Evolutionary conservation across 2,797 vertebrate species (phyloP), one percentile per base, ranked within the genome.

Genomic region (Oceanodroma leucorhoa): DNA sequence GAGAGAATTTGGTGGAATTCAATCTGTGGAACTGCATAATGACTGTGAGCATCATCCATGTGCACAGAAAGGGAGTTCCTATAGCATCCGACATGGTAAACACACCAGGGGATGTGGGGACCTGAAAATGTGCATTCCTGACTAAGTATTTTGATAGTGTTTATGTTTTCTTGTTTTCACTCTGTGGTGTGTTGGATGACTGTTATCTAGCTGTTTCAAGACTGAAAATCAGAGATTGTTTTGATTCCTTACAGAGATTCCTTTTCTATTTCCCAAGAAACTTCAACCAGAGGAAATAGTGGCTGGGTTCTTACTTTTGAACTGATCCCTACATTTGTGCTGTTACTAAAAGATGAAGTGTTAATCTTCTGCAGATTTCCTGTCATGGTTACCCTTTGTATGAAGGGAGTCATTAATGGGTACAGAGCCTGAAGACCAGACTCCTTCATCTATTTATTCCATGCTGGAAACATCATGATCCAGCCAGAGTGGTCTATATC

Each of bases 141-240:
- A 90, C 65, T n/a, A 91, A 89, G 34, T 32, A 73, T 72, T 92
- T 91, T 62, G 71, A 19, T 65, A 34, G 43, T 92, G 82, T 96
- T 93, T 91, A 34, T 65, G 51, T 30, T 83, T 83, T 73, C 70
- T 87, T 38, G 21, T 76, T 88, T 88, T 69, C 24, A 40, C 13
- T 34, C 41, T n/a, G 16, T 26, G 50, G n/a, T 46, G 32, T 78
- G 36, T 83, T 61, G 29, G 57, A 62, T 66, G 45, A n/a, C 78
- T 73, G 2, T 26, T 65, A 87, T 54, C 88, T 91, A 94, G 79
- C 95, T 96, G 82, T 94, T 96, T 66, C 48, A 75, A 55, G 90
- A 87, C 62, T 58, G 57, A 75, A 64, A 65, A 51, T 48, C 32
- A 23, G 50, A 83, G 51, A 61, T 73, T 64, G 36, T 73, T 90